Percentiles rank a stretch among this genome's conserved stretches.
These are phyloP conservation scores for Mechanitis messenoides DNA, from an alignment of 2,888 invertebrate species.

Conservation along the genomic window DNA sequence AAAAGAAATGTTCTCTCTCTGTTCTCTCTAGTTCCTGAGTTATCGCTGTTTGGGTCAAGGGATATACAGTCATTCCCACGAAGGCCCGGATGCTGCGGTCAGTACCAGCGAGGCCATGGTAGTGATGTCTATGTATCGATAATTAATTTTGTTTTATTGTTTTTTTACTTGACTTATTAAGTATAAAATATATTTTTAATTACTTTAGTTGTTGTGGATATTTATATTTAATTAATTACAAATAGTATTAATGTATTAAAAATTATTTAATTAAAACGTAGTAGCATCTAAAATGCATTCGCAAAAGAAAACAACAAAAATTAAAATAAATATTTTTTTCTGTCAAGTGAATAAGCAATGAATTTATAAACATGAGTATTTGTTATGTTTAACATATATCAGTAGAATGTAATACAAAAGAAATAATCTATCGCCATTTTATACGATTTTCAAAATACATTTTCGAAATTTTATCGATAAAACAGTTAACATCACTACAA, in stretches of 20 bases:
- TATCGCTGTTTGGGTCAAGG: constrained; percentile 33
- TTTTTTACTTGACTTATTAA: too few relatives aligned
- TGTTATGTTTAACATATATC: too few relatives aligned
- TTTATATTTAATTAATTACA: too few relatives aligned
- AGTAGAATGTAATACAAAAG: too few relatives aligned
- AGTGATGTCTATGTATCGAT: constrained; percentile 25
- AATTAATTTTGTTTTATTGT: too few relatives aligned
- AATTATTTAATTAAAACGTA: background rate
- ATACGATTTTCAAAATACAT: background rate
- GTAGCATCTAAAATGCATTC: constrained; percentile 12
- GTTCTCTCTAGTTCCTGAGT: constrained; percentile 30
- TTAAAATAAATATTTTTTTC: background rate
- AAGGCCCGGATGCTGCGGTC: constrained; percentile 60
- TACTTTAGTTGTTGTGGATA: too few relatives aligned
- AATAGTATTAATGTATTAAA: too few relatives aligned
- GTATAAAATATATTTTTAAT: too few relatives aligned
- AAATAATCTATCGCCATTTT: too few relatives aligned
- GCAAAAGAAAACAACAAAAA: background rate
- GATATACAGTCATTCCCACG: constrained; percentile 59
- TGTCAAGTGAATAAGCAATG: constrained; percentile 29
- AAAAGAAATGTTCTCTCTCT: constrained; percentile 11
- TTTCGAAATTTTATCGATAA: constrained; percentile 25
- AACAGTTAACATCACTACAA: constrained; percentile 45
- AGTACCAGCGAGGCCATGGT: constrained; percentile 43
- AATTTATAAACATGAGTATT: background rate